These are phyloP conservation scores for Epizoanthus scotinus DNA, from an alignment of 92 coral and sea anemone species.

Conservation along the genomic window DNA sequence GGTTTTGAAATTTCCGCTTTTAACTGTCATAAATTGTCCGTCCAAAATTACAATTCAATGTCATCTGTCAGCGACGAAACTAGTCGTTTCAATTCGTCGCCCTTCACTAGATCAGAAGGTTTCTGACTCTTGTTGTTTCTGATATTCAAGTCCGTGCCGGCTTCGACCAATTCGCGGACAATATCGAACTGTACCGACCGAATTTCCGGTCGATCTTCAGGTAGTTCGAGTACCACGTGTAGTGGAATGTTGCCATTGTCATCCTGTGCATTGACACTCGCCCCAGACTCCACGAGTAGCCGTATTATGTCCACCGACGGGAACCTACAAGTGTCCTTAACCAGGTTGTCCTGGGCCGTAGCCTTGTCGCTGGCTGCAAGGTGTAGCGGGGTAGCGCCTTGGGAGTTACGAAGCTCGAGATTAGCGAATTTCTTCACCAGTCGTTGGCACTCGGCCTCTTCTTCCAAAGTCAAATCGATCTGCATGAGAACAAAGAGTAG, in stretches of 20 bases:
- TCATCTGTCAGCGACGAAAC: constrained; percentile 38
- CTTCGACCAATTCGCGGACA: constrained; percentile 55
- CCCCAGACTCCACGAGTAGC: constrained; percentile 61
- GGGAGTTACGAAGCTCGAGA: constrained; percentile 42
- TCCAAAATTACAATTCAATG: constrained; percentile 21
- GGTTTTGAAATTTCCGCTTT: too few species aligned
- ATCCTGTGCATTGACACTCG: constrained; percentile 54
- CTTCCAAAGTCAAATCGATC: constrained; percentile 50
- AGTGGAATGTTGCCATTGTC: constrained; percentile 57
- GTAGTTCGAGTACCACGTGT: constrained; percentile 49
- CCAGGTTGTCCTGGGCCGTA: constrained; percentile 43
- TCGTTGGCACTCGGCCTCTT: constrained; percentile 54
- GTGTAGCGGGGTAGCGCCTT: constrained; percentile 49
- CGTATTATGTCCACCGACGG: constrained; percentile 60
- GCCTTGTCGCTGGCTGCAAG: constrained; percentile 54
- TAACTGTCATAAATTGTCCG: too few species aligned
- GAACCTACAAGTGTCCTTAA: constrained; percentile 39
- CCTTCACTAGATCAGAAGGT: constrained; percentile 34
- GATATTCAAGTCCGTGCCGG: constrained; percentile 54
- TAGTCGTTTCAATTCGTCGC: constrained; percentile 12
- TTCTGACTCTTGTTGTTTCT: constrained; percentile 34
- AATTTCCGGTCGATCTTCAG: constrained; percentile 40
- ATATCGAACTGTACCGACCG: constrained; percentile 57
- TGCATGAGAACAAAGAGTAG: constrained; percentile 47
- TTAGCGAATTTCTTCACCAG: constrained; percentile 53